A percentile compares a stretch with the other conserved stretches of the same genome.
These are phyloP conservation scores for Chymomyza fuscimana DNA, from an alignment of 2,888 invertebrate genomes.

Conservation along the genomic window DNA sequence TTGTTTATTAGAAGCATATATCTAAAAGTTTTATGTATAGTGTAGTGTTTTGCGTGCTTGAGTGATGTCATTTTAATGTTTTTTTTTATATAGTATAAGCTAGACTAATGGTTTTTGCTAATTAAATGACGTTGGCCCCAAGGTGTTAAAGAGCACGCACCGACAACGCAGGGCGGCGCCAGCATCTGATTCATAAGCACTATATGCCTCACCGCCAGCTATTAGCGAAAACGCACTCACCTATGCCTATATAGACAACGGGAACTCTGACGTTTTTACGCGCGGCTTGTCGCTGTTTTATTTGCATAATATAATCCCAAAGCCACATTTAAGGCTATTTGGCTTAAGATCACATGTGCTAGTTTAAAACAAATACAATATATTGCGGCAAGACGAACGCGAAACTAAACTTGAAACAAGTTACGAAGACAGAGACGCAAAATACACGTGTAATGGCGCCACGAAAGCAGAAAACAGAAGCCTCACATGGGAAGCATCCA, in stretches of 20 bases:
- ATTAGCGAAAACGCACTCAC: slow-evolving; percentile 52
- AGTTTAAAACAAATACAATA: not conserved
- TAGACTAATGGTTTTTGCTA: slow-evolving; percentile 17
- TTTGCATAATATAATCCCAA: slow-evolving; percentile 71
- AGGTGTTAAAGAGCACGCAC: slow-evolving; percentile 34
- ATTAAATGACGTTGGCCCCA: slow-evolving; percentile 19
- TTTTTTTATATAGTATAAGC: not conserved
- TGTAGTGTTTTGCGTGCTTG: not conserved
- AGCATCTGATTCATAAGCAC: not conserved
- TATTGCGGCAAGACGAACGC: not conserved
- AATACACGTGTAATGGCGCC: slow-evolving; percentile 59
- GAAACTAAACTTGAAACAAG: not conserved
- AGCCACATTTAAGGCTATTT: slow-evolving; percentile 63
- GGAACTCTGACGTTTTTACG: slow-evolving; percentile 61
- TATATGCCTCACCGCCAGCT: no score
- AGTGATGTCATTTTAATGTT: slow-evolving; percentile 30
- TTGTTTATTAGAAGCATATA: not conserved
- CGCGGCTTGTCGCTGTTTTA: slow-evolving; percentile 57
- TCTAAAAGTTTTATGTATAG: not conserved
- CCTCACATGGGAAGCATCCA: slow-evolving; percentile 1
- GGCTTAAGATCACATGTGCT: not conserved
- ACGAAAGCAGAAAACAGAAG: slow-evolving; percentile 45
- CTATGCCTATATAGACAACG: slow-evolving; percentile 68
- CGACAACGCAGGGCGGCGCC: slow-evolving; percentile 13
- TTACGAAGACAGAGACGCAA: slow-evolving; percentile 2